Conservation (phyloP, 2,888 invertebrate genomes). For the Asteroscopus sphinx region DNA sequence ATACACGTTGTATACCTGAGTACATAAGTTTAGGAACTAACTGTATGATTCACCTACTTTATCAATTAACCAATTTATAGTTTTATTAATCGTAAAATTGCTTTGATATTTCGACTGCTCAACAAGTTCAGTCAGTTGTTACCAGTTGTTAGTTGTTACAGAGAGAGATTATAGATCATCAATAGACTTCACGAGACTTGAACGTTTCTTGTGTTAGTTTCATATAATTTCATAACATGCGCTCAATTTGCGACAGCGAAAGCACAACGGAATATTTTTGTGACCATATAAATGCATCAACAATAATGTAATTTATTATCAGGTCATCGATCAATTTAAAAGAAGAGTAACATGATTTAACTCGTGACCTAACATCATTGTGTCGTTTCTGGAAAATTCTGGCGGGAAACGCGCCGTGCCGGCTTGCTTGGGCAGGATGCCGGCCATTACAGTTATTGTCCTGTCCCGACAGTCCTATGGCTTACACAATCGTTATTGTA, state of each 20-base stretch:
- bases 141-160: no score
- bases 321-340: slow-evolving; percentile 45
- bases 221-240: no score
- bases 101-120: neutral
- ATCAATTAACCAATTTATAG: slow-evolving; percentile 5
- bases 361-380: slow-evolving; percentile 54
- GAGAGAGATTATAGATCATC: neutral
- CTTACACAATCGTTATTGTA: slow-evolving; percentile 68
- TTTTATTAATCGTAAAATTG: slow-evolving; percentile 3
- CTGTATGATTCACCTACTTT: neutral
- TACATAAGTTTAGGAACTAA: neutral
- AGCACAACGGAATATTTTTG: slow-evolving; percentile 14
- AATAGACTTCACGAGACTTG: neutral
- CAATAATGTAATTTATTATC: slow-evolving; percentile 35
- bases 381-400: slow-evolving; percentile 84
- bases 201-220: neutral
- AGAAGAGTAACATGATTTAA: slow-evolving; percentile 34
- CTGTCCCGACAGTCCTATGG: slow-evolving; percentile 51
- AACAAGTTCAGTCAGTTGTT: neutral
- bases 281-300: slow-evolving; percentile 19
- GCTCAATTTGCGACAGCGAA: slow-evolving; percentile 12
- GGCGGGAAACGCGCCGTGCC: slow-evolving; percentile 74
- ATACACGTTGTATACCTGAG: no score
- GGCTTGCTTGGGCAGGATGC: slow-evolving; percentile 76
- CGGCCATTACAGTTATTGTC: slow-evolving; percentile 80